Conservation (phyloP, 2,888 invertebrate genomes). For the Thalpophila matura region DNA sequence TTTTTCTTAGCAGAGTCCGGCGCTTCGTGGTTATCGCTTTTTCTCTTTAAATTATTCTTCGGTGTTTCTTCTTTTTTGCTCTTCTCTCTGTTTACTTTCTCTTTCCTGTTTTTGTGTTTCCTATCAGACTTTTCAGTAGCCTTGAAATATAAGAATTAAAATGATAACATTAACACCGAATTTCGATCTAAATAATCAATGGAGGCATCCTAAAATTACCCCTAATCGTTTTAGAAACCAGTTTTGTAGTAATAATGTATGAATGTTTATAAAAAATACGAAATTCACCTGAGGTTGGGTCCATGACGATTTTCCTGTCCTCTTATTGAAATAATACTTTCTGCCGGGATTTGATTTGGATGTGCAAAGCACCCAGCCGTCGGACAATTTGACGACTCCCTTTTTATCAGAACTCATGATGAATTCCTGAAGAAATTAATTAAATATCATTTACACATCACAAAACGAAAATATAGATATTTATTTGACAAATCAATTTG, state of each 20-base stretch:
- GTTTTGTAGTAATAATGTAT: slow-evolving; percentile 25
- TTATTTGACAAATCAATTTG: slow-evolving; percentile 73
- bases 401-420: slow-evolving; percentile 82
- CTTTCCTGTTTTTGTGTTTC: slow-evolving; percentile 71
- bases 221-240: slow-evolving; percentile 27
- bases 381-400: slow-evolving; percentile 82
- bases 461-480: slow-evolving; percentile 64
- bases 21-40: slow-evolving; percentile 73
- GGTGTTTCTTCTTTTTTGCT: slow-evolving; percentile 71
- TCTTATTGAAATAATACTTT: slow-evolving; percentile 87
- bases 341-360: slow-evolving; percentile 86
- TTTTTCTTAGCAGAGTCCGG: slow-evolving; percentile 70
- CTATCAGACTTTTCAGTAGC: slow-evolving; percentile 71
- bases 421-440: slow-evolving; percentile 62
- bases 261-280: slow-evolving; percentile 62
- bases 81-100: slow-evolving; percentile 71
- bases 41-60: slow-evolving; percentile 78
- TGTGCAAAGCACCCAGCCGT: slow-evolving; percentile 85
- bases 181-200: background rate
- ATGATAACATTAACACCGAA: slow-evolving; percentile 13
- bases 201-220: background rate
- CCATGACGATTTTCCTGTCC: slow-evolving; percentile 87
- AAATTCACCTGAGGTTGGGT: slow-evolving; percentile 84
- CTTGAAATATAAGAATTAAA: slow-evolving; percentile 68
- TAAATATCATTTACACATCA: slow-evolving; percentile 67